A percentile compares a stretch with the other conserved stretches of the same genome.
phyloP scores from a whole-genome alignment of 2,113 vertebrate genomes.

The Anhinga rufa region DNA sequence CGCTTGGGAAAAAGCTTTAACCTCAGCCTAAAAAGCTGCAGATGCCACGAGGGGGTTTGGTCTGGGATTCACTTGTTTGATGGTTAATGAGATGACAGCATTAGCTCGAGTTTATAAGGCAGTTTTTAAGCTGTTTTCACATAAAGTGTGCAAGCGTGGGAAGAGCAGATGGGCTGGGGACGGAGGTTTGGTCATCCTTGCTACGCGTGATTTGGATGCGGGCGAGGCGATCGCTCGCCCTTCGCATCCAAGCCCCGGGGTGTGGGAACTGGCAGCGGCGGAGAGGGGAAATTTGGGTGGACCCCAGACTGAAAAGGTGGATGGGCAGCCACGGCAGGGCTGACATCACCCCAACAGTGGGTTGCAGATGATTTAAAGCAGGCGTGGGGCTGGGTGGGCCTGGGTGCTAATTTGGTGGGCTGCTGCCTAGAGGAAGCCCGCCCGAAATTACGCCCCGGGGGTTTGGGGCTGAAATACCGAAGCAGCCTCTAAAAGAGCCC shows the following conservation, averaged over 20 bases:
- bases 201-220: not conserved
- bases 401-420: not conserved
- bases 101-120: not conserved
- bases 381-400: not conserved
- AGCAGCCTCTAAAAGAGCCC: not conserved
- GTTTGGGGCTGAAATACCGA: rapidly evolving
- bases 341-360: not conserved
- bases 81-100: not conserved
- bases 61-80: rapidly evolving
- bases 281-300: not conserved
- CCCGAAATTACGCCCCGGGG: not conserved
- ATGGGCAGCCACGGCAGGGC: not conserved
- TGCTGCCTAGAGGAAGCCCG: not conserved
- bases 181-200: not conserved
- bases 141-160: rapidly evolving
- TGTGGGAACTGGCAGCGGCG: not conserved
- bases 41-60: not conserved
- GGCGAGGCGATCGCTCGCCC: not conserved
- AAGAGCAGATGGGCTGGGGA: not conserved
- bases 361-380: not conserved
- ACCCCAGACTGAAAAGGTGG: not conserved
- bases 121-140: not conserved
- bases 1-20: not conserved
- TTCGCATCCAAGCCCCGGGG: not conserved
- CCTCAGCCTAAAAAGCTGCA: not conserved